Evolutionary conservation across 2,113 vertebrate genomes (phyloP).

Genomic region (Hippoglossus stenolepis): DNA sequence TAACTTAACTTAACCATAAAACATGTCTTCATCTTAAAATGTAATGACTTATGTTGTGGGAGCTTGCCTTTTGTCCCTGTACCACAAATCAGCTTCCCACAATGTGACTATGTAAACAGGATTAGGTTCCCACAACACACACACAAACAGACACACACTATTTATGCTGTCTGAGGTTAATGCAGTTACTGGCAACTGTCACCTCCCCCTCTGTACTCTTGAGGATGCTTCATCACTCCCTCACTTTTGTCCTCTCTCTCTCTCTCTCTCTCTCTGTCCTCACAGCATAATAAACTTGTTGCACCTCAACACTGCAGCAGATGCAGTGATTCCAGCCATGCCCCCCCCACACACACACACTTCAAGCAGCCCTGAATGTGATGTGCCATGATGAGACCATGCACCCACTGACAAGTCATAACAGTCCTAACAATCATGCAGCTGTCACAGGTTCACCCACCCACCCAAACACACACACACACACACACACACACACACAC

Average conservation of each 20-base stretch:
- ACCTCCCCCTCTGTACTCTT: conserved; percentile 31
- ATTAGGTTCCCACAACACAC: background rate
- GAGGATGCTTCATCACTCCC: conserved; percentile 45
- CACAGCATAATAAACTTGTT: conserved; percentile 60
- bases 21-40: no score
- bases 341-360: background rate
- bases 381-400: background rate
- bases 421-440: background rate
- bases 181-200: conserved; percentile 54
- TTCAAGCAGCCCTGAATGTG: background rate
- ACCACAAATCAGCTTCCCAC: no score
- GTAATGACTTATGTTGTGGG: no score
- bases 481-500: background rate
- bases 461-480: no score
- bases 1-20: no score
- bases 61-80: no score
- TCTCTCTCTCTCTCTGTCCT: conserved; percentile 40
- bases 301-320: conserved; percentile 71
- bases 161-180: conserved; percentile 41
- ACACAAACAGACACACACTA: background rate
- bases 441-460: background rate
- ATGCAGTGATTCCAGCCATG: conserved; percentile 29
- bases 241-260: conserved; percentile 21
- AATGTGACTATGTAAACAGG: no score
- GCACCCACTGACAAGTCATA: background rate